These are phyloP conservation scores for Brachyptera putata DNA, from an alignment of 2,888 invertebrate species.

Conservation along the genomic window DNA sequence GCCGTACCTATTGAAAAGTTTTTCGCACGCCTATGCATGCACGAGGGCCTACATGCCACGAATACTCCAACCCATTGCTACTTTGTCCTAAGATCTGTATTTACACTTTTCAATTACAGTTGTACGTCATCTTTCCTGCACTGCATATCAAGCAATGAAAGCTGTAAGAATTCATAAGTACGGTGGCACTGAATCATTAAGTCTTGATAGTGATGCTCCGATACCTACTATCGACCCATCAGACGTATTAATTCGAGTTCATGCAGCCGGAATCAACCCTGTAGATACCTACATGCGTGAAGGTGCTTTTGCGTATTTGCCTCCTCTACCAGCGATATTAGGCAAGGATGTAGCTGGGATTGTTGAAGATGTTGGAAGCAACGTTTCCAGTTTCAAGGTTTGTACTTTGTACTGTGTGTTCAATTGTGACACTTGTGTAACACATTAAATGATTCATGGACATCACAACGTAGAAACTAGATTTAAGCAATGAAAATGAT, in stretches of 20 bases:
- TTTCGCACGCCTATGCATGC: too few relatives aligned
- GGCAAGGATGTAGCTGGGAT: conserved; percentile 53
- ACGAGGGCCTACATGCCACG: too few relatives aligned
- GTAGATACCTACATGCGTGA: conserved; percentile 54
- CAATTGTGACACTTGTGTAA: too few relatives aligned
- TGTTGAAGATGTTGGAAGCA: conserved; percentile 45
- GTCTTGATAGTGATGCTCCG: conserved; percentile 37
- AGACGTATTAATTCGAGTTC: conserved; percentile 50
- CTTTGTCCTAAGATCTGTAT: too few relatives aligned
- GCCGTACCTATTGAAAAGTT: too few relatives aligned
- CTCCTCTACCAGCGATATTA: conserved; percentile 49
- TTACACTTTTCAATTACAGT: too few relatives aligned
- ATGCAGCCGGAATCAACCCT: conserved; percentile 52
- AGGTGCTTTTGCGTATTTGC: conserved; percentile 45
- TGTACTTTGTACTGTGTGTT: background rate
- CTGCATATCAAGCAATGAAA: conserved; percentile 37
- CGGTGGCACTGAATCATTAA: conserved; percentile 46
- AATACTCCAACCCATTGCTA: too few relatives aligned
- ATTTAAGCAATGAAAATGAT: background rate
- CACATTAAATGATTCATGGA: too few relatives aligned
- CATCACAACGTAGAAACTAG: too few relatives aligned
- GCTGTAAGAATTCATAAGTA: conserved; percentile 44
- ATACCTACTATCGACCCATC: conserved; percentile 22
- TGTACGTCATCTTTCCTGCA: conserved; percentile 1
- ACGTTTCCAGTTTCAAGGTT: conserved; percentile 46